Conservation (phyloP, 2,113 vertebrate genomes). For the Lophura nycthemera region DNA sequence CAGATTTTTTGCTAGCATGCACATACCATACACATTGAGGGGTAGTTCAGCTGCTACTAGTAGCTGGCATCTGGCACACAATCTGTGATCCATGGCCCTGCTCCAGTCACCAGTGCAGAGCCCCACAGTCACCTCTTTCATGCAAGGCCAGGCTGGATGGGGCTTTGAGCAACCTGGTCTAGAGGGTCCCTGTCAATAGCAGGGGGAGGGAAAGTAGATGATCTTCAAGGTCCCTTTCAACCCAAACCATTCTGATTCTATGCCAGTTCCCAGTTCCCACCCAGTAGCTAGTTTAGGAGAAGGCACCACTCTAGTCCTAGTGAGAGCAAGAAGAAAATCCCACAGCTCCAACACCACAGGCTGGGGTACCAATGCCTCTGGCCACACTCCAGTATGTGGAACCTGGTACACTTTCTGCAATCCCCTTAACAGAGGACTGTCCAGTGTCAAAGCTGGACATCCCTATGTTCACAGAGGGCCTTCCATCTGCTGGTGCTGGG, state of each 20-base stretch:
- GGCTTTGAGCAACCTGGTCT: too few relatives aligned
- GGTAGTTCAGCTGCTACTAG: background rate
- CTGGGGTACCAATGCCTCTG: background rate
- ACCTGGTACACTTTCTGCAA: background rate
- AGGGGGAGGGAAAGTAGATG: too few relatives aligned
- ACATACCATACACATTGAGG: background rate
- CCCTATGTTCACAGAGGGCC: background rate
- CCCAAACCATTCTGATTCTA: too few relatives aligned
- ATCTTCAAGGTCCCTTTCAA: too few relatives aligned
- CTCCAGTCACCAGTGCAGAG: background rate
- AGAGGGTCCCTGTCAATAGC: too few relatives aligned
- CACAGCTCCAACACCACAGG: background rate
- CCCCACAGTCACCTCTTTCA: background rate
- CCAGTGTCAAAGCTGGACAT: background rate
- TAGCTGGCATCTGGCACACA: background rate
- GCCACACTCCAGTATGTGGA: too few relatives aligned
- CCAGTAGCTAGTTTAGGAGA: background rate
- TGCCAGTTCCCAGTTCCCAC: background rate
- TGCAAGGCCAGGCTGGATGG: too few relatives aligned
- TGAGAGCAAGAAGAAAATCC: background rate
- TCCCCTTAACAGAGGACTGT: background rate
- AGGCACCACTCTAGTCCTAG: background rate
- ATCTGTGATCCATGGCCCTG: background rate
- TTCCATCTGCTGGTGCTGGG: background rate
- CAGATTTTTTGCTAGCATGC: background rate